These are phyloP conservation scores for Amblyornis subalaris DNA, from an alignment of 2,113 vertebrate genomes.

Conservation along the genomic window DNA sequence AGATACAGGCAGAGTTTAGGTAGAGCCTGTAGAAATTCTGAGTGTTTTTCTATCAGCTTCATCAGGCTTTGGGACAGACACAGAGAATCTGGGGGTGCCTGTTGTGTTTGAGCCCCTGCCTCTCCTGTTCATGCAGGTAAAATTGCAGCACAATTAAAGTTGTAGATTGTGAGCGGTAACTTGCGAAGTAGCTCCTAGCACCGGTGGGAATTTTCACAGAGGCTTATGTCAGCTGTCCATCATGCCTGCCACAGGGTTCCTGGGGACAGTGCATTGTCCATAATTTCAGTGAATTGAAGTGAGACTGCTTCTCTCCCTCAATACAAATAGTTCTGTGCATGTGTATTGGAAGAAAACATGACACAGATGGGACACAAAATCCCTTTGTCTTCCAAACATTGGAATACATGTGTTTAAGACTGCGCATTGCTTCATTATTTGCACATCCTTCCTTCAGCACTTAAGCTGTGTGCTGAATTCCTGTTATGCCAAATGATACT, in stretches of 20 bases:
- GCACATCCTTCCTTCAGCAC: background rate
- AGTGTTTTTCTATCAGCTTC: background rate
- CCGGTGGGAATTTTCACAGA: background rate
- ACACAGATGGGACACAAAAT: background rate
- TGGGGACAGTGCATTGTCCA: background rate
- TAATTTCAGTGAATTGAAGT: background rate
- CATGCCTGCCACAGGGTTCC: background rate
- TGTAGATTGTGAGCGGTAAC: background rate
- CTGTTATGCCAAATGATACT: background rate
- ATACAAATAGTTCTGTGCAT: background rate
- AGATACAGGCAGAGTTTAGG: background rate
- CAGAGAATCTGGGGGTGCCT: background rate
- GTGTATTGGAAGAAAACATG: background rate
- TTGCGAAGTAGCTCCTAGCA: background rate
- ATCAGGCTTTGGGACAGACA: background rate
- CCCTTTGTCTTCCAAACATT: background rate
- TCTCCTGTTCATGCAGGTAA: background rate
- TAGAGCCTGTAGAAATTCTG: background rate
- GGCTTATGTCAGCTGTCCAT: background rate
- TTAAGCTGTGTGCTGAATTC: background rate
- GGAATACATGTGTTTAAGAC: background rate
- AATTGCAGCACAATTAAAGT: accelerated
- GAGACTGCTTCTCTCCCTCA: background rate
- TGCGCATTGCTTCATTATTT: background rate
- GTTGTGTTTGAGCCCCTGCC: background rate